Percentiles rank a stretch among this genome's conserved stretches.
These are phyloP conservation scores for Andrena flavipes DNA, from an alignment of 2,888 invertebrate species.

Conservation along the genomic window DNA sequence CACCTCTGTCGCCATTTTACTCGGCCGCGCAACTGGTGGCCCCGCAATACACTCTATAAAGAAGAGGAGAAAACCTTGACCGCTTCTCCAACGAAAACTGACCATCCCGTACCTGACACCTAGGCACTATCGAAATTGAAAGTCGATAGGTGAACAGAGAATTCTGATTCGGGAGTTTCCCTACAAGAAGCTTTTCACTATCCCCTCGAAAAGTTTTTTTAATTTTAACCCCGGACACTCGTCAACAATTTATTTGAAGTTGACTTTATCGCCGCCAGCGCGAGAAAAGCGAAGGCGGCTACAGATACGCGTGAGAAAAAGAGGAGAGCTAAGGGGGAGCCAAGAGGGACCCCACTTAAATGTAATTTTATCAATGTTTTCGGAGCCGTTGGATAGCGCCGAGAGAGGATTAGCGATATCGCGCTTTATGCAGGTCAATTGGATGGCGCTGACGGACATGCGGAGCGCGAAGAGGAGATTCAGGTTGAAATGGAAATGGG, in stretches of 20 bases:
- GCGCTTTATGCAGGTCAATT: conserved; percentile 63
- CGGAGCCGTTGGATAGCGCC: conserved; percentile 1
- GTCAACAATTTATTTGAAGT: too few species aligned
- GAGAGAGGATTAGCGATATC: conserved; percentile 62
- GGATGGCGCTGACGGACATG: conserved; percentile 62
- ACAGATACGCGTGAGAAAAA: neutral
- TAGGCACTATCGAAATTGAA: neutral
- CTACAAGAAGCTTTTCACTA: too few species aligned
- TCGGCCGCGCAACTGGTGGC: conserved; percentile 77
- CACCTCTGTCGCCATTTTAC: conserved; percentile 73
- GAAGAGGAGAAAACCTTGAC: conserved; percentile 22
- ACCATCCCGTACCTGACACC: neutral
- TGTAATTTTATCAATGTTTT: conserved; percentile 33
- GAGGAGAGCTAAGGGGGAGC: neutral
- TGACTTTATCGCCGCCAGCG: neutral
- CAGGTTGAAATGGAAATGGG: conserved; percentile 71
- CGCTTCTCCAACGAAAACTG: conserved; percentile 26
- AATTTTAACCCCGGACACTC: too few species aligned
- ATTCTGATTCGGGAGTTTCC: neutral
- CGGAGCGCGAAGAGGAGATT: conserved; percentile 69
- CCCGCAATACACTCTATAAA: conserved; percentile 47
- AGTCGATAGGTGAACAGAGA: neutral
- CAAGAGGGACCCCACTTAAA: neutral
- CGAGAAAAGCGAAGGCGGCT: neutral
- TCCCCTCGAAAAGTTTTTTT: too few species aligned